Percentiles rank a stretch among this genome's conserved stretches.
These are phyloP conservation scores for Pipistrellus pygmaeus DNA, from an alignment of 2,797 vertebrate species.

Conservation along the genomic window DNA sequence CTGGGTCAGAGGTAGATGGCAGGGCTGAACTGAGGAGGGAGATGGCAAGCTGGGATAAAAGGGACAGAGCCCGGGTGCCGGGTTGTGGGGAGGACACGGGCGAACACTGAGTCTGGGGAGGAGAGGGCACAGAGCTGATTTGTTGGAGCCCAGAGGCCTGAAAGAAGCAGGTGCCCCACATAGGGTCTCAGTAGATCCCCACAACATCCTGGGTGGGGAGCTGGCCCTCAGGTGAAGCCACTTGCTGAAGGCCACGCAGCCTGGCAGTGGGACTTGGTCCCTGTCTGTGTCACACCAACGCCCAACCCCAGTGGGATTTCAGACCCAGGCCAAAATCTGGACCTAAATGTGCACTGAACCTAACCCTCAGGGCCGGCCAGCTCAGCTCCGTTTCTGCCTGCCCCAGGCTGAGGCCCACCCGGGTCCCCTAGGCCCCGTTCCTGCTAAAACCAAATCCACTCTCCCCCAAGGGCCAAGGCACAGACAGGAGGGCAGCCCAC, in stretches of 20 bases:
- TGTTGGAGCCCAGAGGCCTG: background rate
- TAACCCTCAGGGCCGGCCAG: background rate
- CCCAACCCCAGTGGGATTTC: background rate
- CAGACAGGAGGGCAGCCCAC: background rate
- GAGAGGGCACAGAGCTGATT: background rate
- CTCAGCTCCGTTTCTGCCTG: background rate
- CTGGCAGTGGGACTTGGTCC: background rate
- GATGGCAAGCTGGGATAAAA: background rate
- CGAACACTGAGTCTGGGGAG: background rate
- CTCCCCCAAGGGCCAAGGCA: background rate
- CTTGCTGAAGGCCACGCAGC: background rate
- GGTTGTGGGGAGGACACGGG: background rate
- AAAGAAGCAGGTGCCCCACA: background rate
- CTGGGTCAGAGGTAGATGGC: background rate
- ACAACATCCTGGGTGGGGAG: background rate
- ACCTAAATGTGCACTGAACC: background rate
- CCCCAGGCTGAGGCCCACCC: background rate
- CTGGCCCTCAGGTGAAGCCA: background rate
- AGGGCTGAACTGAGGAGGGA: background rate
- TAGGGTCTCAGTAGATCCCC: conserved; percentile 8
- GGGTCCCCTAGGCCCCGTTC: background rate
- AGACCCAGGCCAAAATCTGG: background rate
- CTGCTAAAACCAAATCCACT: background rate
- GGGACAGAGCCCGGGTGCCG: background rate
- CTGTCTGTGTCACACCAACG: background rate